phyloP scores from a whole-genome alignment of 1,140 invertebrate species.

The Lerema accius region DNA sequence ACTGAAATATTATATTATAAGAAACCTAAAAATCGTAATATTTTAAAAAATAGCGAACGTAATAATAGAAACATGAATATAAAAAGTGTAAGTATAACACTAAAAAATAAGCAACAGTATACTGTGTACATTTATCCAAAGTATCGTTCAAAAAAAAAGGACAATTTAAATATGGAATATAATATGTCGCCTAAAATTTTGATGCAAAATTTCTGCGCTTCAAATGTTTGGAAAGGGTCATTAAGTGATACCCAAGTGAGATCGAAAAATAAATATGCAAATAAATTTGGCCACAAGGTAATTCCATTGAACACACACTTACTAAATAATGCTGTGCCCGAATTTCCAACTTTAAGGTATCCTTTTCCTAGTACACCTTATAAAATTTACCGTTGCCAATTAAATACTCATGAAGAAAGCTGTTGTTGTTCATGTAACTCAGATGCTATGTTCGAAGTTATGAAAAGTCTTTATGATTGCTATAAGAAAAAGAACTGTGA shows the following conservation, averaged over 20 bases:
- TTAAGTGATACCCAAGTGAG: not conserved
- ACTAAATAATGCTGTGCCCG: constrained; percentile 27
- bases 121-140: constrained; percentile 8
- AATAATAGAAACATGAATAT: not conserved
- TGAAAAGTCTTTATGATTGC: constrained; percentile 68
- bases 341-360: not conserved
- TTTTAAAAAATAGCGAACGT: not conserved
- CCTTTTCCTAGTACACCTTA: constrained; percentile 23
- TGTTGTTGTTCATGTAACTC: constrained; percentile 68
- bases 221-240: not conserved
- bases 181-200: not conserved
- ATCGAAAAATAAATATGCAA: not conserved
- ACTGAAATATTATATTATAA: not conserved
- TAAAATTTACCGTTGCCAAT: constrained; percentile 59
- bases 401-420: constrained; percentile 50
- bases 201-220: not conserved
- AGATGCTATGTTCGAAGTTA: constrained; percentile 69
- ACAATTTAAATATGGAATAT: not conserved
- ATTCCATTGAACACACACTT: constrained; percentile 19
- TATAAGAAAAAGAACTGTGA: constrained; percentile 70
- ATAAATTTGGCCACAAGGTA: not conserved
- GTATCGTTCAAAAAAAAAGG: not conserved
- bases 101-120: constrained; percentile 10
- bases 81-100: constrained; percentile 10
- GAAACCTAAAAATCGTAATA: not conserved